Conservation (phyloP, 2,113 vertebrate species). For the Erpornis zantholeuca region DNA sequence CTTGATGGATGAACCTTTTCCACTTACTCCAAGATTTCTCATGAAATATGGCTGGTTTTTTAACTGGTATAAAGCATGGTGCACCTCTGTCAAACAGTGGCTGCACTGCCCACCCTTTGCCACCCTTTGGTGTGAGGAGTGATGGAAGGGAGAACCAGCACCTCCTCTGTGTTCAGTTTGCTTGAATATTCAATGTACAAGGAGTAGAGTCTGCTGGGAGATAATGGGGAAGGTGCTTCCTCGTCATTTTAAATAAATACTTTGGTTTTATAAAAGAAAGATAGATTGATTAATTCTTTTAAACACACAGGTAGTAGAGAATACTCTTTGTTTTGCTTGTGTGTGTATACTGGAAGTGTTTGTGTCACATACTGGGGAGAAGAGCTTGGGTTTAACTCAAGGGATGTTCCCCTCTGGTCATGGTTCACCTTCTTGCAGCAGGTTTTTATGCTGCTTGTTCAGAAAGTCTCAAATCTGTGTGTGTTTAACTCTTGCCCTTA, state of each 20-base stretch:
- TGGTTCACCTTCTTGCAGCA: neutral
- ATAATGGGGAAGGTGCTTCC: neutral
- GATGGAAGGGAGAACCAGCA: neutral
- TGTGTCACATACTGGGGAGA: neutral
- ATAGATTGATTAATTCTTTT: neutral
- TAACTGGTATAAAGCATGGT: neutral
- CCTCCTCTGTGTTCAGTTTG: neutral
- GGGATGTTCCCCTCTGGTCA: neutral
- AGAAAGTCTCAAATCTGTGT: neutral
- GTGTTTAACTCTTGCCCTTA: neutral
- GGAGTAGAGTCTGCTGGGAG: neutral
- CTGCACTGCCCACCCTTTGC: neutral
- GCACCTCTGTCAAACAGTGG: neutral
- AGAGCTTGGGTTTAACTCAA: neutral
- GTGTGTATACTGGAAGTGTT: neutral
- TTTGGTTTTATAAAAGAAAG: neutral
- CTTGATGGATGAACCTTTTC: conserved; percentile 37
- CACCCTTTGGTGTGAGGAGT: neutral
- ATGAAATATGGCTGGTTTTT: neutral
- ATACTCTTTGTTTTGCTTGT: neutral
- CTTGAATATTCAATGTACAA: neutral
- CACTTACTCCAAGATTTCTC: neutral
- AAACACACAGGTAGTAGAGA: neutral
- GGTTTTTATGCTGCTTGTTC: neutral
- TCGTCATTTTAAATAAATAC: neutral